Conservation (phyloP, 1,140 invertebrate species). For the Pseudomyrmex dendroicus region DNA sequence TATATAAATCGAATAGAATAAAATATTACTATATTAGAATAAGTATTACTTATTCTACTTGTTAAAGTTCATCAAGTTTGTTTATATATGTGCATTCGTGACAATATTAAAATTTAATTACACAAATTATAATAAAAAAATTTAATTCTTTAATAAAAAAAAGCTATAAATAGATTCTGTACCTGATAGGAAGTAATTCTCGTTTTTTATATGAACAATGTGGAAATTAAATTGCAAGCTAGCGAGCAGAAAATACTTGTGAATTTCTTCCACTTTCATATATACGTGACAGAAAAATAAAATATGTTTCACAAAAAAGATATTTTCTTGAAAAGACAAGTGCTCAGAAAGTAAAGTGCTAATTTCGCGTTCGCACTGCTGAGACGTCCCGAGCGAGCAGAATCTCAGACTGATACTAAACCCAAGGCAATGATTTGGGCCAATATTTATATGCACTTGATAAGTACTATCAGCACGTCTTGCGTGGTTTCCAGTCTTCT, state of each 20-base stretch:
- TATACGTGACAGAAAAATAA: not conserved
- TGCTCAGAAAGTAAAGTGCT: too few relatives aligned
- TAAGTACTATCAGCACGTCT: conserved; percentile 81
- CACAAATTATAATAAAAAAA: not conserved
- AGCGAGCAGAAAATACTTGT: not conserved
- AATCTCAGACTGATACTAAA: conserved; percentile 74
- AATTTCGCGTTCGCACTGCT: too few relatives aligned
- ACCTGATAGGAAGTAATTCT: conserved; percentile 82
- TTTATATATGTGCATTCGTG: not conserved
- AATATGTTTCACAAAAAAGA: conserved; percentile 20
- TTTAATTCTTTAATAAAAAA: not conserved
- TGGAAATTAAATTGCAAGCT: conserved; percentile 61
- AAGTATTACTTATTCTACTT: too few relatives aligned
- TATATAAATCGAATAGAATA: not conserved
- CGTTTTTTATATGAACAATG: conserved; percentile 76
- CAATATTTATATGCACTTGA: conserved; percentile 81
- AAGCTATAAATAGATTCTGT: conserved; percentile 5
- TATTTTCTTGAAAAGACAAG: not conserved
- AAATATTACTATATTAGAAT: too few relatives aligned
- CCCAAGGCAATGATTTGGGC: conserved; percentile 75
- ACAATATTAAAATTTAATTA: not conserved
- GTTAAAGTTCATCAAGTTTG: too few relatives aligned
- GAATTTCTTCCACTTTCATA: not conserved
- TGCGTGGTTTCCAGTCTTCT: conserved; percentile 72
- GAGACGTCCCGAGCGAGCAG: not conserved